Evolutionary conservation across 2,797 vertebrate genomes (phyloP).

Genomic region (Emydoidea blandingii): DNA sequence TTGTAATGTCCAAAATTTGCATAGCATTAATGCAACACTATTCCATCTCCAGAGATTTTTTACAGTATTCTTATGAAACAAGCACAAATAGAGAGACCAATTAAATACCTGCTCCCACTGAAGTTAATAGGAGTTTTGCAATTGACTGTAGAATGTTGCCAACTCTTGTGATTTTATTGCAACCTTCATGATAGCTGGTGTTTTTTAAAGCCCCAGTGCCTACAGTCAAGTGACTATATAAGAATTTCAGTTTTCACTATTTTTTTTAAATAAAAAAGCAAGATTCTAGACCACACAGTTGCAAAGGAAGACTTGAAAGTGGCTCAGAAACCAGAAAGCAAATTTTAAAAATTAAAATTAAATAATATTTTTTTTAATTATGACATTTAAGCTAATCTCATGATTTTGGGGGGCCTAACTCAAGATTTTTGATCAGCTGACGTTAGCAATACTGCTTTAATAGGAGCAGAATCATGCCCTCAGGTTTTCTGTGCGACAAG

Average conservation of each 20-base stretch:
- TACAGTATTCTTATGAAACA: not conserved
- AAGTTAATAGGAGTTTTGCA: not conserved
- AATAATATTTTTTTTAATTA: fast-evolving
- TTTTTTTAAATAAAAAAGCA: not conserved
- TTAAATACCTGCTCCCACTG: not conserved
- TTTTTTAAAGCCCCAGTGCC: not conserved
- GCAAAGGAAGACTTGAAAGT: not conserved
- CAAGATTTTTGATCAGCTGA: not conserved
- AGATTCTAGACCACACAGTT: not conserved
- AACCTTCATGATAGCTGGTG: not conserved
- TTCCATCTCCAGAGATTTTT: not conserved
- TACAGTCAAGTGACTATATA: not conserved
- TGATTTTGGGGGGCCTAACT: not conserved
- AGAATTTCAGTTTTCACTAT: not conserved
- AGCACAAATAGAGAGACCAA: not conserved
- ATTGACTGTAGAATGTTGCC: not conserved
- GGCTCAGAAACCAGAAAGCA: not conserved
- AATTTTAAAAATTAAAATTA: not conserved
- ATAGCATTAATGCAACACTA: not conserved
- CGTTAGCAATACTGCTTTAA: not conserved
- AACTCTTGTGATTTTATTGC: not conserved
- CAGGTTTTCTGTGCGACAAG: not conserved
- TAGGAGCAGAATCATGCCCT: not conserved
- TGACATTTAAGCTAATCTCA: not conserved
- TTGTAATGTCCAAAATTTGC: not conserved